These are phyloP conservation scores for Montifringilla adamsi DNA, from an alignment of 2,113 vertebrate genomes.

Conservation along the genomic window DNA sequence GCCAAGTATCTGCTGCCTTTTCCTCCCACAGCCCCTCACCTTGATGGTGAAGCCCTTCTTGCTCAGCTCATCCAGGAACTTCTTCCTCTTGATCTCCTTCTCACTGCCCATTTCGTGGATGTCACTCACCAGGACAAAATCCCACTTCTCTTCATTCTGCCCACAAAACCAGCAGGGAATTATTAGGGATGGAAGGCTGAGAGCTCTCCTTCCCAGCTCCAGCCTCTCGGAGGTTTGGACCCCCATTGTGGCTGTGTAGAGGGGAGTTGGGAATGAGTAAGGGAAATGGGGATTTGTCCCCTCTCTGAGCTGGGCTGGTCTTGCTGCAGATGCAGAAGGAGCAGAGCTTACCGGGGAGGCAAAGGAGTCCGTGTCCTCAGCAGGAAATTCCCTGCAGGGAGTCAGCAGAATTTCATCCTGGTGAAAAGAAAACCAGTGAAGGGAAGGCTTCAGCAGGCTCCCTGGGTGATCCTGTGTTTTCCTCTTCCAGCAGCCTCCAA, in stretches of 20 bases:
- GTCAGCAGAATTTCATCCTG: slow-evolving; percentile 47
- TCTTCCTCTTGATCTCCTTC: slow-evolving; percentile 65
- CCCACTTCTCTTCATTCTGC: slow-evolving; percentile 67
- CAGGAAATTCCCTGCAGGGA: background rate
- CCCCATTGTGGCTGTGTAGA: background rate
- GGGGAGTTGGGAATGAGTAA: background rate
- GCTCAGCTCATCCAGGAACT: slow-evolving; percentile 74
- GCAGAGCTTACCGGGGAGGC: background rate
- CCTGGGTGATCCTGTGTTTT: fast-evolving
- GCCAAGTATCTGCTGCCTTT: background rate
- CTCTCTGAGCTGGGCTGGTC: background rate
- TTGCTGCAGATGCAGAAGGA: fast-evolving
- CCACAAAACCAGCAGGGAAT: background rate
- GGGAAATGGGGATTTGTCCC: background rate
- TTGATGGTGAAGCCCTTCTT: slow-evolving; percentile 76
- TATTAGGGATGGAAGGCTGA: background rate
- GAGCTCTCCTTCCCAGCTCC: background rate
- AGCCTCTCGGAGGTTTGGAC: background rate
- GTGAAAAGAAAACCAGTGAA: background rate
- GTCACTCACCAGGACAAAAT: slow-evolving; percentile 83
- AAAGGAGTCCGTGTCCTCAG: background rate
- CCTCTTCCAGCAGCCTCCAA: background rate
- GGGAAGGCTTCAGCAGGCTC: background rate
- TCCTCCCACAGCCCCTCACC: slow-evolving; percentile 66
- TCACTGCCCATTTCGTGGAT: background rate